Evolutionary conservation across 2,113 vertebrate genomes (phyloP).

Genomic region (Epinephelus fuscoguttatus): DNA sequence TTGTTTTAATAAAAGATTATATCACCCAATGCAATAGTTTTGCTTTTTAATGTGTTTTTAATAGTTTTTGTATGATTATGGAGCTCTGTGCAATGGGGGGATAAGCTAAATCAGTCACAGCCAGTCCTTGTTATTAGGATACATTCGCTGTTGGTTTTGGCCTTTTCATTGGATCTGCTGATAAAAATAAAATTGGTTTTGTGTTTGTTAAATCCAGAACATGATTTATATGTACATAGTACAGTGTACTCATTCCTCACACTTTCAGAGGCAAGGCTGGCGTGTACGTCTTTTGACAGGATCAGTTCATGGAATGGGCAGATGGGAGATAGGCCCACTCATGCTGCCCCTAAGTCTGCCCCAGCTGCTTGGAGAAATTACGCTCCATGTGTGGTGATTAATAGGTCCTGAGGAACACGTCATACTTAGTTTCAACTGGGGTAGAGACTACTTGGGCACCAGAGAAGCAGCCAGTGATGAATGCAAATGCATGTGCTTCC

Average conservation of each 20-base stretch:
- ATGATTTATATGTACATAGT: conserved; percentile 25
- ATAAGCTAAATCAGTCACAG: neutral
- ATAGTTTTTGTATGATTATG: conserved; percentile 10
- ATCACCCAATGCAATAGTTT: neutral
- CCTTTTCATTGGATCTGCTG: neutral
- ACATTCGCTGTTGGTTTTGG: neutral
- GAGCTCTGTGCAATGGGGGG: neutral
- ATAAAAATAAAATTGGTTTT: neutral
- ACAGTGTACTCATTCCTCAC: conserved; percentile 34
- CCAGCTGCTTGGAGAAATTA: conserved; percentile 67
- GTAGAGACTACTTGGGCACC: conserved; percentile 20
- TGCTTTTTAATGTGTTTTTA: conserved; percentile 23
- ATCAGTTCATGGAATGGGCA: conserved; percentile 50
- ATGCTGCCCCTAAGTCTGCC: conserved; percentile 56
- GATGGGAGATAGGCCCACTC: conserved; percentile 70
- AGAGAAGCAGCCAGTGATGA: conserved; percentile 34
- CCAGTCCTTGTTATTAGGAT: neutral
- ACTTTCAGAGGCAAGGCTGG: conserved; percentile 22
- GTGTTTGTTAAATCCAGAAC: conserved; percentile 6
- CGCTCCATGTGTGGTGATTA: conserved; percentile 67
- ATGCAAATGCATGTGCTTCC: conserved; percentile 31
- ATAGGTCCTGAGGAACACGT: conserved; percentile 47
- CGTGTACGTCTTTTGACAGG: conserved; percentile 10
- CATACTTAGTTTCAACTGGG: conserved; percentile 41
- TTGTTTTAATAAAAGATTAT: neutral